Base-by-base conservation (phyloP, 2,888 invertebrate species). In the Aphidoletes aphidimyza region DNA sequence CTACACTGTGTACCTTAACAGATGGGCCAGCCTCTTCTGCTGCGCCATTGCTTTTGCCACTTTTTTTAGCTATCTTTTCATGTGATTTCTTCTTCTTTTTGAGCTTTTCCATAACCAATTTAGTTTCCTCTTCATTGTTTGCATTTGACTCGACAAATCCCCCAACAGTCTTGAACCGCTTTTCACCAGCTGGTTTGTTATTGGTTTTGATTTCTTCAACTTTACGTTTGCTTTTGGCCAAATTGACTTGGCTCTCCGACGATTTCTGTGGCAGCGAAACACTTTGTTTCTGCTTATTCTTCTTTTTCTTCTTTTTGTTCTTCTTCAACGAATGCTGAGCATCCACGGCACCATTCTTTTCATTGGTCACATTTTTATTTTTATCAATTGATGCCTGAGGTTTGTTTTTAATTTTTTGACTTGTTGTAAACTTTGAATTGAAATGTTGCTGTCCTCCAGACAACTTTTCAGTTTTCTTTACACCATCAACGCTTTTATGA, bases 101-200 rank as follows among this genome's bases (percentile, higher is more conserved):
- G 9, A 45, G 14, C 17, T 83, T 49, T 49, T 49, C 42, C 3
- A 1, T 14, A 42, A 83, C 39, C 26, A 83, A 26, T 83, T 83
- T 17, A 0, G 30, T 30, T 39, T 42, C 83, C 14, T 30, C 17
- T 30, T 83, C 26, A 45, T 83, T 26, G 83, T 83, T 45, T 5
- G 37, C 81, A 42, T 45, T 42, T 22, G 45, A 45, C 30, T 83
- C 83, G 26, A 83, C 30, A 45, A 83, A 83, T 37, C 81, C 81
- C 36, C 9, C 22, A n/a, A 81, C 81, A 0, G 81, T 81, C 37
- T 81, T 81, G 1, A 81, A 37, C 0, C 83, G 83, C 42, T 83
- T 83, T 30, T 83, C 37, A 0, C 19, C 81, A 37, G 3, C 0
- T 0, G 1, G 1, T n/a, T 37, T 37, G 37, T 37, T 37, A 42